phyloP scores from a whole-genome alignment of 2,888 invertebrate species.

The Dicyrtoma fusca region DNA sequence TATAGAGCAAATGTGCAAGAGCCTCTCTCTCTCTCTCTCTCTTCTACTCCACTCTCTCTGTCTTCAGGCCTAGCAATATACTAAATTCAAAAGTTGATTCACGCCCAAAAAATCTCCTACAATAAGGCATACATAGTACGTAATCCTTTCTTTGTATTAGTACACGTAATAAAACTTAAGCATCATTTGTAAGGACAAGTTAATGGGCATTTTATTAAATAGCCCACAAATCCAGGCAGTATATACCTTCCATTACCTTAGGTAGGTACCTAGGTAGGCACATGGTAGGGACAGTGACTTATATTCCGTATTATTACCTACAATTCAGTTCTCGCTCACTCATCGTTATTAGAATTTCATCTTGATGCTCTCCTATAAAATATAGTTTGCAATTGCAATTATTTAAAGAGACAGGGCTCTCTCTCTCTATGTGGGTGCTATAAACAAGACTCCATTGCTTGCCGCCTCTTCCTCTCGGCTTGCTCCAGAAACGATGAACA shows the following conservation, averaged over 20 bases:
- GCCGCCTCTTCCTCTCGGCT: too few species aligned
- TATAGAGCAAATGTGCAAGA: not conserved
- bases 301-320: too few species aligned
- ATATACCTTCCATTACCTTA: not conserved
- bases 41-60: not conserved
- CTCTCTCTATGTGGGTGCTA: too few species aligned
- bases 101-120: conserved; percentile 20
- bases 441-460: too few species aligned
- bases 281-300: too few species aligned
- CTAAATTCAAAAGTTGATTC: conserved; percentile 26
- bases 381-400: too few species aligned
- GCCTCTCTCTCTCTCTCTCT: not conserved
- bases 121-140: conserved; percentile 1
- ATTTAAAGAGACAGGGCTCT: too few species aligned
- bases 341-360: too few species aligned
- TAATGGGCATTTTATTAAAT: conserved; percentile 17
- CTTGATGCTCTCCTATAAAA: too few species aligned
- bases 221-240: conserved; percentile 21
- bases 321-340: too few species aligned
- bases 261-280: not conserved
- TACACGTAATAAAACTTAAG: conserved; percentile 24
- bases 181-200: conserved; percentile 26
- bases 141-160: conserved; percentile 8
- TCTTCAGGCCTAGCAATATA: not conserved
- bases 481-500: too few species aligned